Conservation (phyloP, 2,113 vertebrate genomes). For the Hydropotes inermis region DNA sequence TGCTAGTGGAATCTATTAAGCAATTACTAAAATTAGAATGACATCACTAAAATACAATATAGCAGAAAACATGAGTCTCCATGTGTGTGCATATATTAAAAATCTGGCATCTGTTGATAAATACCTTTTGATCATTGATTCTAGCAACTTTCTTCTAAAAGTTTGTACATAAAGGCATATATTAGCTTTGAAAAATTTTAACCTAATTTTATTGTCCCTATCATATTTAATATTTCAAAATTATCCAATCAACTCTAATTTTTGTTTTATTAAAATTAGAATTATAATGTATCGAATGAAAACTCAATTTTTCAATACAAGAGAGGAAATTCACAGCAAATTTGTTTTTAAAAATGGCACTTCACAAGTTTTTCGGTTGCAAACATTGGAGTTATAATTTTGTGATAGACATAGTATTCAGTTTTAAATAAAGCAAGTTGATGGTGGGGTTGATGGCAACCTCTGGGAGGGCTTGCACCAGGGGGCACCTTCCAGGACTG, state of each 20-base stretch:
- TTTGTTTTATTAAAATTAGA: background rate
- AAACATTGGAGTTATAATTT: background rate
- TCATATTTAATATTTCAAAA: constrained; percentile 27
- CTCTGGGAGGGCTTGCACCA: background rate
- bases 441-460: background rate
- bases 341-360: background rate
- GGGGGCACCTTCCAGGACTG: background rate
- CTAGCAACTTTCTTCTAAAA: background rate
- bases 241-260: background rate
- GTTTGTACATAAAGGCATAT: background rate
- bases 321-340: background rate
- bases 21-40: background rate
- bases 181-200: background rate
- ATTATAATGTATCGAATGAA: background rate
- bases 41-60: background rate
- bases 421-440: background rate
- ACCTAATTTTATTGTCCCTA: background rate
- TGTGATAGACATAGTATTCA: background rate
- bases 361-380: background rate
- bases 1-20: background rate
- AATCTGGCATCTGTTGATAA: background rate
- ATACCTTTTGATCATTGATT: background rate
- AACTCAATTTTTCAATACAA: background rate
- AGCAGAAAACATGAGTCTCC: constrained; percentile 22
- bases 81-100: background rate